Conservation (phyloP, 2,888 invertebrate genomes). For the Hypolimnas misippus region DNA sequence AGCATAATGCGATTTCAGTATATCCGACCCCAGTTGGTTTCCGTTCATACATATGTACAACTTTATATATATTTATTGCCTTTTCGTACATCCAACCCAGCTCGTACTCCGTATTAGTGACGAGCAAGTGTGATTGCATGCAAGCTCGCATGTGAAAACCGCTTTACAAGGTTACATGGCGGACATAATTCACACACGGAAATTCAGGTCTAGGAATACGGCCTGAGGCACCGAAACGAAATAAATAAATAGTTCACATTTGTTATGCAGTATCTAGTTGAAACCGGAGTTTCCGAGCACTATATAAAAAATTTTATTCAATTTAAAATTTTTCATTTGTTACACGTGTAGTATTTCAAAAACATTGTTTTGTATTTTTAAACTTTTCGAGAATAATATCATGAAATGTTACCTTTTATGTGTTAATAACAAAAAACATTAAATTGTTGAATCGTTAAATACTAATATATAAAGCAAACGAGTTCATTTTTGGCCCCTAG, state of each 20-base stretch:
- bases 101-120: constrained; percentile 26
- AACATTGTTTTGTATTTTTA: too few species aligned
- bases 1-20: constrained; percentile 29
- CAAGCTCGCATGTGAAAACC: constrained; percentile 43
- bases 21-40: constrained; percentile 27
- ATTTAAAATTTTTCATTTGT: too few species aligned
- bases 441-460: too few species aligned
- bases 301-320: too few species aligned
- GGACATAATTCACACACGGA: constrained; percentile 30
- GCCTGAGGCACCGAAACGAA: constrained; percentile 9
- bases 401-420: too few species aligned
- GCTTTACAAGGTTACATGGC: constrained; percentile 26
- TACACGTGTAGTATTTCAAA: too few species aligned
- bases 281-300: neutral
- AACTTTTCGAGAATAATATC: too few species aligned
- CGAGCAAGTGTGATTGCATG: constrained; percentile 35
- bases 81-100: constrained; percentile 22
- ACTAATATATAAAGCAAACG: too few species aligned
- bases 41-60: constrained; percentile 26
- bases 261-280: neutral
- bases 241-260: neutral
- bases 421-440: too few species aligned
- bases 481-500: too few species aligned
- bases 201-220: constrained; percentile 16
- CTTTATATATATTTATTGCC: constrained; percentile 33